These are phyloP conservation scores for Cataglyphis livida DNA, from an alignment of 2,888 invertebrate species.

Conservation along the genomic window DNA sequence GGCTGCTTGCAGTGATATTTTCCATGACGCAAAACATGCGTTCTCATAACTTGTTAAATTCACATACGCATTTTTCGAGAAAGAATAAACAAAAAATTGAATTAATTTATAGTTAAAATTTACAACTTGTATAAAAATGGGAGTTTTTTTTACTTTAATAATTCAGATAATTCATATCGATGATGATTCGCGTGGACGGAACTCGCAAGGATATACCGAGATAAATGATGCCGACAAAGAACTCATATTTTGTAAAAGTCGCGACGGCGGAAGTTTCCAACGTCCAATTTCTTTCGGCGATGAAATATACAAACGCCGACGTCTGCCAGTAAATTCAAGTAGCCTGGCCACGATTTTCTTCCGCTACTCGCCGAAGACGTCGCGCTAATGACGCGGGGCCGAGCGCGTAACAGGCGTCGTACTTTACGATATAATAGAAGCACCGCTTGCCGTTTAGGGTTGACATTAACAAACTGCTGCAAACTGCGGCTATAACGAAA, in stretches of 20 bases:
- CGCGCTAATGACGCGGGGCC: constrained; percentile 31
- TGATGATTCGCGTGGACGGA: neutral
- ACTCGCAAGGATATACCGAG: neutral
- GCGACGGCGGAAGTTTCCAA: neutral
- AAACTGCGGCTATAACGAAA: constrained; percentile 58
- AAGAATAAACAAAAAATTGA: neutral
- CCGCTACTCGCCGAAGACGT: constrained; percentile 20
- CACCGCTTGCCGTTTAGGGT: constrained; percentile 52
- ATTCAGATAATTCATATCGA: neutral
- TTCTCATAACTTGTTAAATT: neutral
- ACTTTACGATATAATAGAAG: constrained; percentile 58
- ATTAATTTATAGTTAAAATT: neutral
- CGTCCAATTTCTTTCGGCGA: constrained; percentile 4
- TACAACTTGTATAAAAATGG: neutral
- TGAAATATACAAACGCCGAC: constrained; percentile 37
- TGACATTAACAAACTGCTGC: constrained; percentile 60
- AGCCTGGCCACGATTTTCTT: constrained; percentile 22
- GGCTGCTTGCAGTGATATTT: constrained; percentile 24
- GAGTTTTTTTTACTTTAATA: neutral
- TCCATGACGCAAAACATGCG: constrained; percentile 17
- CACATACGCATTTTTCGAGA: neutral
- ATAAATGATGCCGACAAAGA: neutral
- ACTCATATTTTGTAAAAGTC: neutral
- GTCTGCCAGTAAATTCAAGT: constrained; percentile 36
- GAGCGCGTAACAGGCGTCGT: constrained; percentile 51